Percentiles rank a stretch among this genome's conserved stretches.
phyloP scores from a whole-genome alignment of 2,888 invertebrate genomes.

The Pseudolycoriella hygida region DNA sequence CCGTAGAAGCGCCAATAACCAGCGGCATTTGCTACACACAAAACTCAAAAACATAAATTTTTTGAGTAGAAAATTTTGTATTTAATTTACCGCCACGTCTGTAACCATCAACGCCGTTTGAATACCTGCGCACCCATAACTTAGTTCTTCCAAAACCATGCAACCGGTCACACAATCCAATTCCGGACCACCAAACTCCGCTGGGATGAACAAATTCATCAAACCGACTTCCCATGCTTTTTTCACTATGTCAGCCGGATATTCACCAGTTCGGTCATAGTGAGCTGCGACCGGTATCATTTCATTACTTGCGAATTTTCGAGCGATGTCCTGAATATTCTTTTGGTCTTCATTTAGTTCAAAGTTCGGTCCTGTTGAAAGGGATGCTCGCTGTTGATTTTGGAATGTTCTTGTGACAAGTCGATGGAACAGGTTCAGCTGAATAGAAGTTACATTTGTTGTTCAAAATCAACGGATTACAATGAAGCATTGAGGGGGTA shows the following conservation, averaged over 20 bases:
- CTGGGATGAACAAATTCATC: constrained; percentile 73
- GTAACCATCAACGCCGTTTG: constrained; percentile 82
- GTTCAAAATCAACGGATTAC: no score
- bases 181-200: constrained; percentile 56
- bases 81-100: constrained; percentile 41
- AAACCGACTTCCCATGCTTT: constrained; percentile 83
- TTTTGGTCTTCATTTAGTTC: constrained; percentile 18
- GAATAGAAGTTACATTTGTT: no score
- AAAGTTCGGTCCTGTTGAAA: background rate
- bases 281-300: constrained; percentile 80
- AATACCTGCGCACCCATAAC: constrained; percentile 85
- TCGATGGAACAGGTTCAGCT: no score
- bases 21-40: constrained; percentile 24
- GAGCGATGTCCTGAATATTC: constrained; percentile 24
- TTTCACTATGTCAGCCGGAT: constrained; percentile 87
- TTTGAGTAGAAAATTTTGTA: no score
- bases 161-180: constrained; percentile 59
- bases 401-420: no score
- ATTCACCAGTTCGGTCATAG: constrained; percentile 79
- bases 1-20: constrained; percentile 43
- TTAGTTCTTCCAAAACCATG: constrained; percentile 67
- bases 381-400: no score
- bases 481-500: no score
- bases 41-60: no score
- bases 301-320: constrained; percentile 85